These are phyloP conservation scores for Polydrusus cervinus DNA, from an alignment of 2,888 invertebrate species.

Conservation along the genomic window DNA sequence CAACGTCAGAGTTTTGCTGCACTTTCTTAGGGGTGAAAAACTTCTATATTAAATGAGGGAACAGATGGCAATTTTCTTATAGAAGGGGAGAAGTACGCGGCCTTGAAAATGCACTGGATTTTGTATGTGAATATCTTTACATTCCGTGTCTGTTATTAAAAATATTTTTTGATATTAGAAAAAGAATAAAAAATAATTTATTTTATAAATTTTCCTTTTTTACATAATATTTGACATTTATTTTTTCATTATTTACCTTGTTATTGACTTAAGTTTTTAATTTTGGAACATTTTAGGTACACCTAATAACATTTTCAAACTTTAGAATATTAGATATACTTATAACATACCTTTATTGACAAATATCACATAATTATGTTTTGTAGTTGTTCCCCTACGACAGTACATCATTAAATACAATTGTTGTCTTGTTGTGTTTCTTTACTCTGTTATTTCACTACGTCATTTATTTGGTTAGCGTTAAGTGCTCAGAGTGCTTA, in stretches of 20 bases:
- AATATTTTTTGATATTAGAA: neutral
- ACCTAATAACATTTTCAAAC: neutral
- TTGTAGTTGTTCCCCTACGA: neutral
- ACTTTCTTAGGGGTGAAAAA: conserved; percentile 42
- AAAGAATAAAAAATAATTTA: too few species aligned
- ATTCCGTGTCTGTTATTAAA: neutral
- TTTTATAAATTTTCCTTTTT: neutral
- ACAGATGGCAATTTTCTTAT: conserved; percentile 37
- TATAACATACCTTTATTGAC: neutral
- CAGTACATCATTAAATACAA: neutral
- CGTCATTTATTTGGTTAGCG: conserved; percentile 5
- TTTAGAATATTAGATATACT: neutral
- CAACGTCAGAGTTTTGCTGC: conserved; percentile 52
- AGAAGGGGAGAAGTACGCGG: conserved; percentile 27
- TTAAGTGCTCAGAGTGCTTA: neutral
- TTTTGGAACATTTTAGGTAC: neutral
- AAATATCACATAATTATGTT: conserved; percentile 1
- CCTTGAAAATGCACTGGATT: conserved; percentile 6
- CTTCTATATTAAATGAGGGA: conserved; percentile 41
- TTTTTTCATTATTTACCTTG: neutral
- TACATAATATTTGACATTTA: neutral
- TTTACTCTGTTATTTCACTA: neutral
- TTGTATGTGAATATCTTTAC: neutral
- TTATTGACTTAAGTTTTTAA: neutral
- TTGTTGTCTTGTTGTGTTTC: conserved; percentile 9